phyloP scores from a whole-genome alignment of 2,888 invertebrate species.

The Chelonus formosanus region DNA sequence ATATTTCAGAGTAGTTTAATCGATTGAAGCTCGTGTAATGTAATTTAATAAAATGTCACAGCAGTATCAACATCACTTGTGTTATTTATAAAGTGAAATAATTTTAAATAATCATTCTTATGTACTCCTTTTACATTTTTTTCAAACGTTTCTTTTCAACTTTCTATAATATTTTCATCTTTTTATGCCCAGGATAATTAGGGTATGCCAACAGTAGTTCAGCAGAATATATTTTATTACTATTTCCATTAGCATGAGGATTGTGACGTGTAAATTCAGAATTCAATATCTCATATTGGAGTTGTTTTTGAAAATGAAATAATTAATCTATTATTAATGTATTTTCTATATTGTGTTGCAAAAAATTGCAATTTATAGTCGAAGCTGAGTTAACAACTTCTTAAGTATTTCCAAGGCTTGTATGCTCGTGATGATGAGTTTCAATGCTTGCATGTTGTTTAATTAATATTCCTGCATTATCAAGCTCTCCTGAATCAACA shows the following conservation, averaged over 20 bases:
- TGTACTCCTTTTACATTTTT: constrained; percentile 88
- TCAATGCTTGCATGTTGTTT: constrained; percentile 97
- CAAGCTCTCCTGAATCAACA: constrained; percentile 97
- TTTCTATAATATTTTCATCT: constrained; percentile 89
- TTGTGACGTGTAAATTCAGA: constrained; percentile 90
- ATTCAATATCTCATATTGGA: constrained; percentile 94
- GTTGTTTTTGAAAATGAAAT: constrained; percentile 91
- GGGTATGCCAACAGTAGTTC: constrained; percentile 92
- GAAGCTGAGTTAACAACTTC: constrained; percentile 96
- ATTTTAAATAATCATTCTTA: constrained; percentile 90
- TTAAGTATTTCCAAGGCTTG: constrained; percentile 93
- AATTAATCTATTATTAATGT: constrained; percentile 97
- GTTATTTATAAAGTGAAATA: constrained; percentile 96
- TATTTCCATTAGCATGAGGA: constrained; percentile 86
- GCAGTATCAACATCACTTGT: constrained; percentile 99
- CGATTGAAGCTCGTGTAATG: constrained; percentile 97
- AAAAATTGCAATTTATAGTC: constrained; percentile 94
- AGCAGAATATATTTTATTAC: constrained; percentile 92
- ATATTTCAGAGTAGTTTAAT: constrained; percentile 93
- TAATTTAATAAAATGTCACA: constrained; percentile 98
- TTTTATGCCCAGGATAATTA: constrained; percentile 92
- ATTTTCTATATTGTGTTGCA: constrained; percentile 85
- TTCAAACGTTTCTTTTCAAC: constrained; percentile 89
- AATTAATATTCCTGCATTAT: constrained; percentile 93
- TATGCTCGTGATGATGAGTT: constrained; percentile 93